phyloP scores from a whole-genome alignment of 2,888 invertebrate genomes.

The Sphinx pinastri region DNA sequence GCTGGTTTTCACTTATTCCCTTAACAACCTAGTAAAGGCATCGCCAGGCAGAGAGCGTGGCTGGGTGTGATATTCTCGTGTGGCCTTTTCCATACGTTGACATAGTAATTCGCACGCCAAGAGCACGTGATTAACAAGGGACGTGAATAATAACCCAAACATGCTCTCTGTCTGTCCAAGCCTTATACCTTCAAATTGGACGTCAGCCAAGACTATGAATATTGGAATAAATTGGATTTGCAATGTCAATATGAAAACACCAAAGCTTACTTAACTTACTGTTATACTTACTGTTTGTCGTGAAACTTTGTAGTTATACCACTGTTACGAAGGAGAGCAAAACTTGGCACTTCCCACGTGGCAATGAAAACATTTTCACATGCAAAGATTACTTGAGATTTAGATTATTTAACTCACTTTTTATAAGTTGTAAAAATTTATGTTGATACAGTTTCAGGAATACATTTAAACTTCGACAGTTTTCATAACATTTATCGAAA shows the following conservation, averaged over 20 bases:
- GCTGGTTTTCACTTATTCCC: conserved; percentile 4
- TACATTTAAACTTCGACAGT: too few species aligned
- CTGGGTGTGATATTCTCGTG: too few species aligned
- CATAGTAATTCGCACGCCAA: too few species aligned
- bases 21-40: conserved; percentile 1
- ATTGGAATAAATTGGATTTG: conserved; percentile 2
- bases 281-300: not conserved
- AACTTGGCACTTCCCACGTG: conserved; percentile 8
- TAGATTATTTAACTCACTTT: not conserved
- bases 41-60: too few species aligned
- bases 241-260: not conserved
- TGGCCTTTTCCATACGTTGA: too few species aligned
- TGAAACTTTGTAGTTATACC: not conserved
- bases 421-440: not conserved
- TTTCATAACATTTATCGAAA: too few species aligned
- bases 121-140: too few species aligned
- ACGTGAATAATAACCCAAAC: too few species aligned
- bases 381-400: not conserved
- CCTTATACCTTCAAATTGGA: conserved; percentile 24
- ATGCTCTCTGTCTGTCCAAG: too few species aligned
- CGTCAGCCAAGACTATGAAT: conserved; percentile 30
- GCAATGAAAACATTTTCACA: not conserved
- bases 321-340: not conserved
- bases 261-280: conserved; percentile 1
- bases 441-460: too few species aligned